Conservation (phyloP, 2,113 vertebrate genomes). For the Python bivittatus region DNA sequence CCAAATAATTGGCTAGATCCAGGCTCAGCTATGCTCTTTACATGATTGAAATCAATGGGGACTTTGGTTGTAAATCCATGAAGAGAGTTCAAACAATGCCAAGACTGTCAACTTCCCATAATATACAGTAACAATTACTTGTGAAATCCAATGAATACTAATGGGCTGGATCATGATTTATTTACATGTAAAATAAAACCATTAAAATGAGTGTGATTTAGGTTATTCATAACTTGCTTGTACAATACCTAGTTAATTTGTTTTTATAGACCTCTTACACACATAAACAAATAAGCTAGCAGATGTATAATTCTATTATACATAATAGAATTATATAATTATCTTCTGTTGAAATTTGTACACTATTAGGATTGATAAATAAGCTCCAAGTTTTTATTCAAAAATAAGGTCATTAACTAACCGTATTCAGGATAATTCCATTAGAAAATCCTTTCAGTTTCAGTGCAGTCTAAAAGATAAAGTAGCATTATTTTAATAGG, state of each 20-base stretch:
- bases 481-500: background rate
- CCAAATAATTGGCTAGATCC: background rate
- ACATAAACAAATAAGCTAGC: background rate
- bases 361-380: background rate
- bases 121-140: background rate
- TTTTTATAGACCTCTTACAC: background rate
- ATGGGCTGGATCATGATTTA: background rate
- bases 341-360: too few species aligned
- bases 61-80: background rate
- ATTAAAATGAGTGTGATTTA: background rate
- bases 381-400: background rate
- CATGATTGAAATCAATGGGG: background rate
- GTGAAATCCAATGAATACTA: background rate
- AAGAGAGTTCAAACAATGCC: background rate
- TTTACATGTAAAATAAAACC: background rate
- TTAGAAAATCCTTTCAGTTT: background rate
- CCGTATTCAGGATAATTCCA: background rate
- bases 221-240: background rate
- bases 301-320: background rate
- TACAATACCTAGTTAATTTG: background rate
- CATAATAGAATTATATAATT: too few species aligned
- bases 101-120: background rate
- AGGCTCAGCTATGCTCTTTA: background rate
- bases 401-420: constrained; percentile 4
- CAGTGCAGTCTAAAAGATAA: background rate